Percentiles rank a stretch among this genome's conserved stretches.
Evolutionary conservation across 2,797 vertebrate species (phyloP).

Genomic region (Typhlichthys eigenmanni): DNA sequence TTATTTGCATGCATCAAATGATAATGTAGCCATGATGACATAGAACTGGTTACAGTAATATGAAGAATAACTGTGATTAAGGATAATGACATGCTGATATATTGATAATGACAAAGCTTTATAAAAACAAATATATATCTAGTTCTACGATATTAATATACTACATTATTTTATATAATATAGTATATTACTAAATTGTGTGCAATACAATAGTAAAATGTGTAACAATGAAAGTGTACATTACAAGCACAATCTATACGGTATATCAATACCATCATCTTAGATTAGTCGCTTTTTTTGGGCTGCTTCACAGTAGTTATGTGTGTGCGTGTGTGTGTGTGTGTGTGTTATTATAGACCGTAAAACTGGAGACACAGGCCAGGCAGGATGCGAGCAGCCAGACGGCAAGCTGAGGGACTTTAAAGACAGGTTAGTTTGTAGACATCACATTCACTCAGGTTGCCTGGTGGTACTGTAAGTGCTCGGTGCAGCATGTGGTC

Average conservation of each 20-base stretch:
- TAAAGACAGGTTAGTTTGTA: slow-evolving; percentile 75
- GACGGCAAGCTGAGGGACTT: slow-evolving; percentile 72
- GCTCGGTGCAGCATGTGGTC: too few species aligned
- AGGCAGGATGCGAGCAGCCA: slow-evolving; percentile 64
- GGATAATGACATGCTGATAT: too few species aligned
- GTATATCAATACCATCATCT: background rate
- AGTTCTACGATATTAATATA: too few species aligned
- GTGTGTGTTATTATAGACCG: slow-evolving; percentile 63
- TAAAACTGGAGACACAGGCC: slow-evolving; percentile 71
- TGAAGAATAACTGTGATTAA: too few species aligned
- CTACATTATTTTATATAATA: too few species aligned
- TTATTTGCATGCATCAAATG: background rate
- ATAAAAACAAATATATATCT: too few species aligned
- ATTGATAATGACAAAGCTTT: too few species aligned
- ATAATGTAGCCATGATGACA: background rate
- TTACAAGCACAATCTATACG: too few species aligned
- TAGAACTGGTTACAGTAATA: background rate
- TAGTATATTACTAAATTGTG: too few species aligned
- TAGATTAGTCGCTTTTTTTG: background rate
- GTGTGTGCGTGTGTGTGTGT: slow-evolving; percentile 1
- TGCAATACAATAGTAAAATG: too few species aligned
- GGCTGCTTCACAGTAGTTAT: background rate
- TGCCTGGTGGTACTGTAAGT: background rate
- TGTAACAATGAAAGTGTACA: too few species aligned
- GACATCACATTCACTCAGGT: too few species aligned